Evolutionary conservation across 2,888 invertebrate genomes (phyloP).

Genomic region (Calameuta pallipes): DNA sequence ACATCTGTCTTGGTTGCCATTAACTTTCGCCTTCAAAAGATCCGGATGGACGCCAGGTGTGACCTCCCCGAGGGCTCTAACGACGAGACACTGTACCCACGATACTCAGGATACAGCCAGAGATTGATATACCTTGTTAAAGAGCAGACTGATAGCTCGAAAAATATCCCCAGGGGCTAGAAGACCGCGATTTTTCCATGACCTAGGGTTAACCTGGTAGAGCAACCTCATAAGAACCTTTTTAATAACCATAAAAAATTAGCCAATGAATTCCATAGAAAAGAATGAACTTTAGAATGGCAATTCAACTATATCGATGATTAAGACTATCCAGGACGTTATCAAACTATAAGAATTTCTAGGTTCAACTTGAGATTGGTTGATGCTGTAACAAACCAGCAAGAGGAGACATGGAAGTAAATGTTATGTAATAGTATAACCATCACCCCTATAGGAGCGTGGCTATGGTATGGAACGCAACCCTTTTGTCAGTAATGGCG

Average conservation of each 20-base stretch:
- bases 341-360: background rate
- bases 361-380: background rate
- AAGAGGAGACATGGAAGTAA: background rate
- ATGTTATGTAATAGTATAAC: background rate
- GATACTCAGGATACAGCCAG: conserved; percentile 39
- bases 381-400: background rate
- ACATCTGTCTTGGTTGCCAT: conserved; percentile 52
- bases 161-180: conserved; percentile 31
- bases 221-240: background rate
- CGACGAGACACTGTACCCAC: conserved; percentile 41
- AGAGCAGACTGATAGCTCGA: conserved; percentile 42
- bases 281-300: too few species aligned
- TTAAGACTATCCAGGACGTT: background rate
- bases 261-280: background rate
- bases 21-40: conserved; percentile 36
- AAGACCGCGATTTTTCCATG: conserved; percentile 38
- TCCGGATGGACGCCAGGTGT: conserved; percentile 42
- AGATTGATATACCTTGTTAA: conserved; percentile 55
- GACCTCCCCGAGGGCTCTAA: conserved; percentile 43
- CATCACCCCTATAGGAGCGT: background rate
- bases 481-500: background rate
- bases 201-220: background rate
- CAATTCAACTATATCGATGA: background rate
- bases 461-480: background rate
- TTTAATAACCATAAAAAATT: background rate